A percentile compares a stretch with the other conserved stretches of the same genome.
Conservation (phyloP, 1,140 invertebrate species). For the Drosophila triauraria region DNA sequence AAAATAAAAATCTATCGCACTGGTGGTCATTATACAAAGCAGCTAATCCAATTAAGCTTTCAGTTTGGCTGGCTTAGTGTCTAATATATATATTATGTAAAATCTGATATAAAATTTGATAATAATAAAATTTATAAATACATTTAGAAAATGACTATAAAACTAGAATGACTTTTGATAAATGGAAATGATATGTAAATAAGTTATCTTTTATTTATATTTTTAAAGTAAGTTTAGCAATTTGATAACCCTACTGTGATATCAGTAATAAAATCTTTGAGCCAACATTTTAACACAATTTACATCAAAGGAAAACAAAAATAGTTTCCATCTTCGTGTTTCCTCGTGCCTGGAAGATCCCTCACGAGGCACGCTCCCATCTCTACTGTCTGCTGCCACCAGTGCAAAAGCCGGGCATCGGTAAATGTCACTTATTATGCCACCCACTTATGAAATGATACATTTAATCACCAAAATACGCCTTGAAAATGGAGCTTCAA, state of each 20-base stretch:
- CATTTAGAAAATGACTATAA: too few relatives aligned
- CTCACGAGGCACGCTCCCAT: conserved; percentile 8
- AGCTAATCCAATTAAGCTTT: too few relatives aligned
- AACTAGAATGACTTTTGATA: too few relatives aligned
- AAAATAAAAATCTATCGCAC: too few relatives aligned
- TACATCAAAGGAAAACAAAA: neutral
- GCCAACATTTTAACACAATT: neutral
- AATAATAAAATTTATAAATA: too few relatives aligned
- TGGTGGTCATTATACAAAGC: too few relatives aligned
- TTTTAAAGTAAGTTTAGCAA: neutral
- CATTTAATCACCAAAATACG: neutral
- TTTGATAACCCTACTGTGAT: neutral
- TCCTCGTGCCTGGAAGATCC: neutral
- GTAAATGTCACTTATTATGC: neutral
- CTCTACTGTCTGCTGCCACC: conserved; percentile 17
- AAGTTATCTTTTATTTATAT: neutral
- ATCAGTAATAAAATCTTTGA: neutral
- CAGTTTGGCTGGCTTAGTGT: too few relatives aligned
- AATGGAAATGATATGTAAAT: too few relatives aligned
- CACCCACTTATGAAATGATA: neutral
- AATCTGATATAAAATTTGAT: too few relatives aligned
- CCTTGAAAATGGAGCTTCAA: conserved; percentile 1
- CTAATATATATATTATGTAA: too few relatives aligned
- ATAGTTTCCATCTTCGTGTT: neutral
- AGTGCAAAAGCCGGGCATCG: conserved; percentile 8